A percentile compares a stretch with the other conserved stretches of the same genome.
Conservation (phyloP, 2,113 vertebrate species). For the Columba livia region DNA sequence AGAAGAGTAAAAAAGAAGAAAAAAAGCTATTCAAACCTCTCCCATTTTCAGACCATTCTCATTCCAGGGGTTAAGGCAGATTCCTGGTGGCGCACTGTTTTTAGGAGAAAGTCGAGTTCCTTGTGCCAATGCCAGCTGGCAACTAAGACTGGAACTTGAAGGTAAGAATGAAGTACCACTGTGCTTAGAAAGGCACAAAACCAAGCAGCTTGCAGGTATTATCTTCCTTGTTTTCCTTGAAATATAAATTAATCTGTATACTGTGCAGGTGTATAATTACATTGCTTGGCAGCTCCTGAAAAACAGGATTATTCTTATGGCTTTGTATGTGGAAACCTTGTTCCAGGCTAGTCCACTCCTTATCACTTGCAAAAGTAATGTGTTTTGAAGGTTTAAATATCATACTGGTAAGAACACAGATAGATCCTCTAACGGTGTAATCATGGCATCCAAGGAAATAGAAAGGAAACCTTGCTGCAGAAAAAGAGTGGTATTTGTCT, state of each 20-base stretch:
- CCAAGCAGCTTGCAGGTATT: not conserved
- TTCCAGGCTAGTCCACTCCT: not conserved
- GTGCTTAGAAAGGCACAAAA: not conserved
- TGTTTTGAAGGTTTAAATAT: not conserved
- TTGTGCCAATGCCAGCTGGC: not conserved
- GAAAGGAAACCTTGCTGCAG: no score
- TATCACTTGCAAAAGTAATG: not conserved
- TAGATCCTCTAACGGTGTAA: no score
- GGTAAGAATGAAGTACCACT: not conserved
- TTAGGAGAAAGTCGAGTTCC: constrained; percentile 23
- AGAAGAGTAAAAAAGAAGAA: not conserved
- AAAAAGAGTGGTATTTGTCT: no score
- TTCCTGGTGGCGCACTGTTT: not conserved
- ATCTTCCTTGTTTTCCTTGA: not conserved
- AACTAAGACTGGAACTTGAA: not conserved
- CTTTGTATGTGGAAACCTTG: not conserved
- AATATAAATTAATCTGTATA: not conserved
- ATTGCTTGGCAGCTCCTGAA: not conserved
- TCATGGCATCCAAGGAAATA: no score
- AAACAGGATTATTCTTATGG: not conserved
- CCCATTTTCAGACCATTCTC: not conserved
- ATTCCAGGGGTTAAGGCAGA: not conserved
- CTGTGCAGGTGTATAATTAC: not conserved
- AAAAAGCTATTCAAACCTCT: not conserved
- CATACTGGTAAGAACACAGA: no score